Percentiles rank a stretch among this genome's conserved stretches.
phyloP scores from a whole-genome alignment of 2,797 vertebrate species.

The Sebastolobus altivelis region DNA sequence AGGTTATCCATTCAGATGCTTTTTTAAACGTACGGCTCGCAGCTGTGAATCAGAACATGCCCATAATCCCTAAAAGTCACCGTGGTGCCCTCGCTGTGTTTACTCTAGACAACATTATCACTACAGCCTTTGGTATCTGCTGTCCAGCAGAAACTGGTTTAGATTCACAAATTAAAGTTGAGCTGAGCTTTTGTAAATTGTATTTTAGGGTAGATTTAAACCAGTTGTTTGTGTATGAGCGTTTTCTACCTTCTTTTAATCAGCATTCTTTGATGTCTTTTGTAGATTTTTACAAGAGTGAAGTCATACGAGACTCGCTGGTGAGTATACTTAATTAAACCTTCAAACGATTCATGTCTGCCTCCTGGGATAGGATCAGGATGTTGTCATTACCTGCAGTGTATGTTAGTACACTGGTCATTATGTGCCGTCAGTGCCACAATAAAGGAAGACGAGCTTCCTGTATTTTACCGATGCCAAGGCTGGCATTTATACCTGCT shows the following conservation, averaged over 20 bases:
- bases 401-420: background rate
- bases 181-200: background rate
- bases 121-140: background rate
- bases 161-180: background rate
- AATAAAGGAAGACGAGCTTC: constrained; percentile 7
- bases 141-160: background rate
- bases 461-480: constrained; percentile 5
- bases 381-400: constrained; percentile 15
- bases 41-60: background rate
- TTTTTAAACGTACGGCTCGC: background rate
- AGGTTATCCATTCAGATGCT: background rate
- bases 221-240: background rate
- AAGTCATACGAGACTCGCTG: constrained; percentile 97
- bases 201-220: background rate
- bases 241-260: constrained; percentile 34
- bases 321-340: constrained; percentile 86
- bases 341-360: background rate
- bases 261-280: constrained; percentile 35
- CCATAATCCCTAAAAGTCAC: background rate
- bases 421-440: background rate
- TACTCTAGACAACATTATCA: background rate
- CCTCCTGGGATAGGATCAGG: background rate
- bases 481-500: background rate
- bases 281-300: constrained; percentile 97
- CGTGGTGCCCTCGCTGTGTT: background rate